Percentiles rank a stretch among this genome's conserved stretches.
These are phyloP conservation scores for Thymallus thymallus DNA, from an alignment of 2,113 vertebrate species.

Conservation along the genomic window DNA sequence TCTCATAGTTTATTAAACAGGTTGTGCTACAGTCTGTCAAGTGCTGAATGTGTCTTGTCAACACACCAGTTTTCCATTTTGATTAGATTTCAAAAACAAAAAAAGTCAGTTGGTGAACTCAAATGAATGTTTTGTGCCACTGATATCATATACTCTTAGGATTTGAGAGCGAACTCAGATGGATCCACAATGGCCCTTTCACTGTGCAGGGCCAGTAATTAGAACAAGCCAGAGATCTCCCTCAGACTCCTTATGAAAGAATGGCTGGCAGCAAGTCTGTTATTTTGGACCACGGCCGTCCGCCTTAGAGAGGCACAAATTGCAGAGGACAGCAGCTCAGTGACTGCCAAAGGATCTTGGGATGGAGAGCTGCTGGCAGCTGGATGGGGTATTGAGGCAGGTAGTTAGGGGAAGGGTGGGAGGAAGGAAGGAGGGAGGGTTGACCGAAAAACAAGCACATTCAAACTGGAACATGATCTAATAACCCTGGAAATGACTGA, in stretches of 20 bases:
- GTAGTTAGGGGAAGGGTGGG: slow-evolving; percentile 29
- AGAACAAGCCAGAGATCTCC: slow-evolving; percentile 51
- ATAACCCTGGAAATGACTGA: slow-evolving; percentile 78
- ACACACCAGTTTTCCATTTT: not conserved
- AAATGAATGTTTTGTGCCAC: slow-evolving; percentile 40
- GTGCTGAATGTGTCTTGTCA: not conserved
- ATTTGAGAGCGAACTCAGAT: slow-evolving; percentile 38
- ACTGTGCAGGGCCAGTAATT: slow-evolving; percentile 42
- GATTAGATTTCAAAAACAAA: not conserved
- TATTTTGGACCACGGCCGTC: slow-evolving; percentile 38
- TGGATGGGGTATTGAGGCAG: slow-evolving; percentile 66
- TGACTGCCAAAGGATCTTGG: slow-evolving; percentile 58
- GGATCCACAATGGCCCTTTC: slow-evolving; percentile 63
- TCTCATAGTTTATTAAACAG: slow-evolving; percentile 14
- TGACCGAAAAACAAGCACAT: slow-evolving; percentile 65
- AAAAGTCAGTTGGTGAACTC: no score
- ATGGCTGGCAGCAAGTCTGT: slow-evolving; percentile 54
- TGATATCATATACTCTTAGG: slow-evolving; percentile 34
- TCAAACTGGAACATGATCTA: slow-evolving; percentile 81
- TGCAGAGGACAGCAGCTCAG: slow-evolving; percentile 52
- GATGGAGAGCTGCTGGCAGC: slow-evolving; percentile 62
- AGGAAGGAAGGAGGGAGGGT: not conserved
- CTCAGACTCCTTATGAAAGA: slow-evolving; percentile 53
- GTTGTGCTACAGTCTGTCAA: not conserved
- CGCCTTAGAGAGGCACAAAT: slow-evolving; percentile 58